Evolutionary conservation across 1,140 invertebrate species (phyloP).

Genomic region (Leptinotarsa defecta): DNA sequence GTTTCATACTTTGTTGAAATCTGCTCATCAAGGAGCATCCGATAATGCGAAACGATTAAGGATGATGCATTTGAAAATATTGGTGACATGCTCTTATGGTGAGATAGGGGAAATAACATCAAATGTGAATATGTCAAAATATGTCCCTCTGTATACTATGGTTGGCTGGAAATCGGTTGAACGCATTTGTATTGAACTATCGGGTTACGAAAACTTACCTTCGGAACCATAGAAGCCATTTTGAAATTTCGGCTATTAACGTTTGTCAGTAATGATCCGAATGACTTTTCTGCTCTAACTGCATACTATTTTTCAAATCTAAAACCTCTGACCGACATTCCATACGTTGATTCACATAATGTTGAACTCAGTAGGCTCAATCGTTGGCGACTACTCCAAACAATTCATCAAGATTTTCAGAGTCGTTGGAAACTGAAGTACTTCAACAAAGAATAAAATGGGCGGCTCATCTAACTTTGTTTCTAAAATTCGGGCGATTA

Average conservation of each 20-base stretch:
- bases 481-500: no score
- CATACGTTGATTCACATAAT: background rate
- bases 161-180: no score
- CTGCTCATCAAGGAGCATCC: no score
- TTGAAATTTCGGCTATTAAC: background rate
- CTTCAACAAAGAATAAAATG: background rate
- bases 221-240: background rate
- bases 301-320: background rate
- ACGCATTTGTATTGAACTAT: no score
- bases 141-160: no score
- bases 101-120: no score
- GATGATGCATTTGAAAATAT: no score
- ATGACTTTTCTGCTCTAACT: background rate
- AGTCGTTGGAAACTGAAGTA: background rate
- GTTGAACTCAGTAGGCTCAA: background rate
- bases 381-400: background rate
- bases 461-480: background rate
- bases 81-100: no score
- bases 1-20: no score
- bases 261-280: constrained; percentile 26
- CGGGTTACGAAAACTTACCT: background rate
- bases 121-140: no score
- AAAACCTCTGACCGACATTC: background rate
- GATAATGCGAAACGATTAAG: no score
- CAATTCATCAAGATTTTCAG: background rate